Evolutionary conservation across 2,113 vertebrate species (phyloP), one percentile per base, ranked within the genome.

Genomic region (Anser brachyrhynchus): DNA sequence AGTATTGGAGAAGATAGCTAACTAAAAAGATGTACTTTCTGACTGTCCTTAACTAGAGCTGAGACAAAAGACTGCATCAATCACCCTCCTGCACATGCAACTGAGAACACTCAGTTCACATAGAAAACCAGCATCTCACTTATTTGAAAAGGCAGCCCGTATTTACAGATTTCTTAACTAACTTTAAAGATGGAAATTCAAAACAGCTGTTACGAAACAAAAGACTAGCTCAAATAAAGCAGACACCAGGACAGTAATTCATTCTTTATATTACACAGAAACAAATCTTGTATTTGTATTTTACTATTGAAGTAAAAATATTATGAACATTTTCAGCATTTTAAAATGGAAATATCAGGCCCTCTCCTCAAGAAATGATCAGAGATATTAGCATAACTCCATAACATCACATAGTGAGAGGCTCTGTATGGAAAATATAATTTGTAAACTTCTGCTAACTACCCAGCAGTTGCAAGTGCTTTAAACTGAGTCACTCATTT

Each of bases 341-440:
- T 26, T 37, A 55, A 91, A 77, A 57, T 0, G 2, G 31, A 57
- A 37, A 44, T 33, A 23, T 61, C 35, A 57, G 54, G 28, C 25
- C 49, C 59, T 44, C 31, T 79, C 33, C 84, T 87, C 41, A 21
- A 52, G 52, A 58, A 66, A 46, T 1, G 18, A 54, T n/a, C 37
- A 33, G 39, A 79, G 75, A 26, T 35, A 9, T 33, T 66, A 46
- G 20, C 16, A 12, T 12, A 70, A 21, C n/a, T 79, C 72, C 18
- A 0, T 33, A 57, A 52, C 39, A 26, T 8, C 41, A 2, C 0
- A 4, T 10, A 52, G 22, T 18, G 7, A 58, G 59, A 69, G 39
- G 61, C n/a, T 59, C 37, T 58, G 22, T n/a, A 49, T 31, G 73
- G 43, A 54, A 69, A 4, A 55, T 0, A 44, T 51, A 9, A 39